Evolutionary conservation across 64 coral and sea anemone genomes (phyloP).

Genomic region (Actinia tenebrosa): DNA sequence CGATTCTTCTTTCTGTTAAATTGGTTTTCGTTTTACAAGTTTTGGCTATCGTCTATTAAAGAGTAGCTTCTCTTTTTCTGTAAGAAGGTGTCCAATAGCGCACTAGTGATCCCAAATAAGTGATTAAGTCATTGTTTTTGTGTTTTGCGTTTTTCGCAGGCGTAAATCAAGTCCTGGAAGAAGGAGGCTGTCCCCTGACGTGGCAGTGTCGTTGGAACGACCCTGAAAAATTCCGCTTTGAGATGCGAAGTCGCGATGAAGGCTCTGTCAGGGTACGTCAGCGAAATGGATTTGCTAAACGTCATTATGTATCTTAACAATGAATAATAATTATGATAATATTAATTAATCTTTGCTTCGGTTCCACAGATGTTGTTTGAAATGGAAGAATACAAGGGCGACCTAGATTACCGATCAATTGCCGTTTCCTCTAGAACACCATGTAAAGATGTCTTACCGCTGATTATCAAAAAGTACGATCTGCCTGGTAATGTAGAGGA

Average conservation of each 20-base stretch:
- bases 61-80: too few relatives aligned
- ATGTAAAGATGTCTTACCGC: constrained; percentile 54
- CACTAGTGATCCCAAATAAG: not conserved
- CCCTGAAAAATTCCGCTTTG: constrained; percentile 77
- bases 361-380: constrained; percentile 77
- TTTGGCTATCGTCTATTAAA: too few relatives aligned
- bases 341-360: too few relatives aligned
- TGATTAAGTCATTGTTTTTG: not conserved
- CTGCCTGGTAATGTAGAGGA: constrained; percentile 60
- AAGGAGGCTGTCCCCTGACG: constrained; percentile 60
- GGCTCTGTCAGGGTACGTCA: constrained; percentile 71
- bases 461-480: constrained; percentile 54
- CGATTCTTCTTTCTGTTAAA: too few relatives aligned
- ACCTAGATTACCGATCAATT: constrained; percentile 60
- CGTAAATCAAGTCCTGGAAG: constrained; percentile 38
- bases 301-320: too few relatives aligned
- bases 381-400: constrained; percentile 42
- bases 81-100: too few relatives aligned
- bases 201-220: constrained; percentile 83
- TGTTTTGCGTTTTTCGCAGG: constrained; percentile 10
- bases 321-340: not conserved
- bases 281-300: not conserved
- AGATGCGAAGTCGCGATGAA: constrained; percentile 70
- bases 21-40: too few relatives aligned
- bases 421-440: constrained; percentile 59